Percentiles rank a stretch among this genome's conserved stretches.
These are phyloP conservation scores for Poeciliopsis gracilis DNA, from an alignment of 2,797 vertebrate genomes.

Conservation along the genomic window DNA sequence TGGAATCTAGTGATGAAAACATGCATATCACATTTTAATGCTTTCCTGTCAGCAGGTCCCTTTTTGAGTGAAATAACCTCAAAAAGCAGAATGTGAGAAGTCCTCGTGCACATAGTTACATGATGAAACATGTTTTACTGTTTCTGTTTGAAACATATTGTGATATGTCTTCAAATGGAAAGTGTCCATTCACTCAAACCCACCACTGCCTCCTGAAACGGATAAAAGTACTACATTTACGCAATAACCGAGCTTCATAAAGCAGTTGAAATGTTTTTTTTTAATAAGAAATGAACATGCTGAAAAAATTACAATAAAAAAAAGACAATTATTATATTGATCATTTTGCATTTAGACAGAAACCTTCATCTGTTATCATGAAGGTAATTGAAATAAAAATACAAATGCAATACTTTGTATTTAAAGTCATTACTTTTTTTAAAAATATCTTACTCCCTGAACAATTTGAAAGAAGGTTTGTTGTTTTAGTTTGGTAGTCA, in stretches of 20 bases:
- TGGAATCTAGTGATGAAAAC: background rate
- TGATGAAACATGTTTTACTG: background rate
- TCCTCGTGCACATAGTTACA: background rate
- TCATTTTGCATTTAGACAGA: background rate
- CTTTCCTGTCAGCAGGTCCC: background rate
- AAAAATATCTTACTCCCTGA: background rate
- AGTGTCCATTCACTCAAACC: background rate
- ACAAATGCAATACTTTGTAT: background rate
- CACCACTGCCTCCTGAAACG: background rate
- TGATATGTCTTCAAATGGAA: too few species aligned
- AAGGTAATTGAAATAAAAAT: background rate
- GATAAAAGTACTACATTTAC: background rate
- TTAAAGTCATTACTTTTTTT: background rate
- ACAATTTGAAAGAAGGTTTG: too few species aligned
- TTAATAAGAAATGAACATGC: background rate
- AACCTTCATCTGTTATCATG: background rate
- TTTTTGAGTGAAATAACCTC: background rate
- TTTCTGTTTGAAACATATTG: background rate
- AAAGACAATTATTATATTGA: background rate
- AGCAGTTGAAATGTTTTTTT: background rate
- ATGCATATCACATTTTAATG: background rate
- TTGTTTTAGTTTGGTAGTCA: too few species aligned
- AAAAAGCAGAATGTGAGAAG: background rate
- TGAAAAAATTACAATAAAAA: background rate
- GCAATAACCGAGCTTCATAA: background rate